Evolutionary conservation across 2,113 vertebrate genomes (phyloP), one percentile per base, ranked within the genome.

Genomic region (Odontophorus gujanensis): DNA sequence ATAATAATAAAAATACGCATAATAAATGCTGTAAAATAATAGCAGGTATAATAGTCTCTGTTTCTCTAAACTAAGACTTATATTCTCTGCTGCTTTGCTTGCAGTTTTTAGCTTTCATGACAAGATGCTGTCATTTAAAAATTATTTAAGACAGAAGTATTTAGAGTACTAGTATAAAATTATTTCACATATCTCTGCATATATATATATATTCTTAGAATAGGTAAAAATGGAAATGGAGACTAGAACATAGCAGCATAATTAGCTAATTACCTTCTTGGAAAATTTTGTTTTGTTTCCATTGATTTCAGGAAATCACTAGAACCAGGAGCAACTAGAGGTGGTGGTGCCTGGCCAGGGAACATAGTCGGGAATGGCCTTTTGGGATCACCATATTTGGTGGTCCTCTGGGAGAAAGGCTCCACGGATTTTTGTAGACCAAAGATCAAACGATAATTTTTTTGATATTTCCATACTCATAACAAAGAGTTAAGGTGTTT

Each of bases 301-400:
- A 48, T 5, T n/a, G 48, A 16, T 53, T 86, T 48, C 42, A 59
- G 59, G 24, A 74, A 75, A 24, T 38, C 38, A 48, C 9, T 45
- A 43, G 36, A 79, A 6, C 8, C 43, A 62, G 36, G 76, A 10
- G 9, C 6, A 43, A 7, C 10, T 26, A 30, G 62, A 26, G 57
- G 32, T 68, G 40, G 28, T 8, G 32, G 18, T 72, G 34, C 45
- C 53, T 42, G 43, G 10, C 22, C 79, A 65, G 51, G 11, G 50
- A 28, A 19, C 0, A 0, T 3, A 47, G 32, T 20, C 32, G 42
- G 63, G 28, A 69, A 14, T 1, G 4, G n/a, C 30, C 38, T 57
- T 13, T 51, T 48, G 57, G 30, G 42, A 79, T 3, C 30, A 6
- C 19, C 19, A 25, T 13, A 3, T 57, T 34, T 43, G 21, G n/a